Evolutionary conservation across 2,113 vertebrate species (phyloP).

Genomic region (Cyanoramphus novaezelandiae): DNA sequence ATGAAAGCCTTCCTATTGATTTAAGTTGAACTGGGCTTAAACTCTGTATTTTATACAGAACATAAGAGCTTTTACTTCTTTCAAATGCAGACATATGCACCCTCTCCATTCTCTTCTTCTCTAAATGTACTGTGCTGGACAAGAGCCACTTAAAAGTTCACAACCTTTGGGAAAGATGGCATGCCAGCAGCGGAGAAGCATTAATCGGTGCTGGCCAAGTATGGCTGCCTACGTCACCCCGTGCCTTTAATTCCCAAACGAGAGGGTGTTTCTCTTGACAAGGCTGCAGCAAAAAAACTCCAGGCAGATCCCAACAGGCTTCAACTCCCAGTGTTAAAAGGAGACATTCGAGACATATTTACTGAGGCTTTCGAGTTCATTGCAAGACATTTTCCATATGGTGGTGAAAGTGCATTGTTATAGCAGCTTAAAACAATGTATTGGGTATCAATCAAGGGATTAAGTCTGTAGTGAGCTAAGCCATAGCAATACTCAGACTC

Average conservation of each 20-base stretch:
- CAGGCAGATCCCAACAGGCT: not conserved
- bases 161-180: not conserved
- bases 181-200: not conserved
- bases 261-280: not conserved
- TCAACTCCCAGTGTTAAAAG: not conserved
- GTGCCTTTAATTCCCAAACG: not conserved
- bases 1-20: not conserved
- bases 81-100: not conserved
- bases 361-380: not conserved
- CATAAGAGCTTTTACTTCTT: not conserved
- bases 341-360: not conserved
- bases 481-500: not conserved
- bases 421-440: not conserved
- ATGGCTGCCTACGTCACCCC: fast-evolving
- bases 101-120: not conserved
- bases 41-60: not conserved
- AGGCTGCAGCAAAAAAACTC: not conserved
- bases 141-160: not conserved
- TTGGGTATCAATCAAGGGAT: not conserved
- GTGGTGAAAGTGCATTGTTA: not conserved
- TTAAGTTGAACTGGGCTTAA: not conserved
- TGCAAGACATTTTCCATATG: not conserved
- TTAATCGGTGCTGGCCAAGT: not conserved
- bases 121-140: not conserved
- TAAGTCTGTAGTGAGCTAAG: not conserved